Percentiles rank a stretch among this genome's conserved stretches.
Conservation (phyloP, 1,140 invertebrate species). For the Dreissena rostriformis region DNA sequence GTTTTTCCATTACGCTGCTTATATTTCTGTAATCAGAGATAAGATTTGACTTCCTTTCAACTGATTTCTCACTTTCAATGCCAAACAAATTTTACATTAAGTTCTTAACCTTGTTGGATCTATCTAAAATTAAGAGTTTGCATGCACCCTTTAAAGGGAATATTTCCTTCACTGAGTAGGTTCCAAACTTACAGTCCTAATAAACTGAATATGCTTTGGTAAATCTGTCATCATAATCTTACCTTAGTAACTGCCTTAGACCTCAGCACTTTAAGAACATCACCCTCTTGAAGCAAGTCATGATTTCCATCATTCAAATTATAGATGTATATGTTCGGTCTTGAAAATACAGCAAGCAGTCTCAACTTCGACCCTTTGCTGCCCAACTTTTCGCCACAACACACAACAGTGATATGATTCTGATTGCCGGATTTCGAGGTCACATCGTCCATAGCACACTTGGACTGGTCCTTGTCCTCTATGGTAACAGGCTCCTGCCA, state of each 20-base stretch:
- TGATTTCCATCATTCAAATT: constrained; percentile 10
- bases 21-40: too few relatives aligned
- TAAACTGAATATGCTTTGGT: too few relatives aligned
- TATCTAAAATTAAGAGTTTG: too few relatives aligned
- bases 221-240: not conserved
- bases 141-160: too few relatives aligned
- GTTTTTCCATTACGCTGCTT: too few relatives aligned
- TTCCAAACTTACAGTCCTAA: too few relatives aligned
- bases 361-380: not conserved
- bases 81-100: too few relatives aligned
- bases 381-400: constrained; percentile 28
- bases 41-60: too few relatives aligned
- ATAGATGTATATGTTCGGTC: constrained; percentile 19
- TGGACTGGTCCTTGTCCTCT: not conserved
- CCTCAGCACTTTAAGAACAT: not conserved
- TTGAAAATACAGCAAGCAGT: not conserved
- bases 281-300: constrained; percentile 14
- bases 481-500: not conserved
- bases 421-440: not conserved
- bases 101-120: too few relatives aligned
- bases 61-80: too few relatives aligned
- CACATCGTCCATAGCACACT: not conserved
- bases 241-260: constrained; percentile 4
- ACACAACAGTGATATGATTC: constrained; percentile 22
- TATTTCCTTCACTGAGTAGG: too few relatives aligned